Conservation (phyloP, 2,797 vertebrate genomes). For the Botia almorhae region DNA sequence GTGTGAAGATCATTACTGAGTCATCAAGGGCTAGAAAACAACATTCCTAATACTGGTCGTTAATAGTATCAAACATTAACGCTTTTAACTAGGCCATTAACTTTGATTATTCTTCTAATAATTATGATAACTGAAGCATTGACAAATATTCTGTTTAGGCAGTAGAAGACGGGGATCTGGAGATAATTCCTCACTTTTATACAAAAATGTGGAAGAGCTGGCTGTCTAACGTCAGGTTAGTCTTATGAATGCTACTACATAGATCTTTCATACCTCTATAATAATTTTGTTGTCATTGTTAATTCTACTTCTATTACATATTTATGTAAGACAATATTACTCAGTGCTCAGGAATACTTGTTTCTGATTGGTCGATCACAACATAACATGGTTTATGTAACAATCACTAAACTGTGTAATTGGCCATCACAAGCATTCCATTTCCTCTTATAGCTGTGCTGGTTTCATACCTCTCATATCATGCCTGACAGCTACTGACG, state of each 20-base stretch:
- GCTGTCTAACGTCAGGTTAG: slow-evolving; percentile 84
- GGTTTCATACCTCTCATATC: not conserved
- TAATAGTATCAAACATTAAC: not conserved
- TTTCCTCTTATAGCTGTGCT: too few species aligned
- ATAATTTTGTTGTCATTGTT: not conserved
- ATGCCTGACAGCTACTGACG: not conserved
- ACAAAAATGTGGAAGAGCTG: slow-evolving; percentile 88
- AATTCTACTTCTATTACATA: not conserved
- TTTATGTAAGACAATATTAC: not conserved
- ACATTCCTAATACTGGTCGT: slow-evolving; percentile 3
- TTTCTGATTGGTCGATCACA: not conserved
- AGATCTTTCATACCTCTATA: not conserved
- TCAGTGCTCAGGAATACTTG: not conserved
- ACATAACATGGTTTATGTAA: not conserved
- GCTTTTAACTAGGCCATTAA: not conserved
- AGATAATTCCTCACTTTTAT: slow-evolving; percentile 81
- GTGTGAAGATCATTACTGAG: not conserved
- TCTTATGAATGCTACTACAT: not conserved
- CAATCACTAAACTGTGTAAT: not conserved
- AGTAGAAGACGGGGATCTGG: slow-evolving; percentile 78
- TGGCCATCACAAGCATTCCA: too few species aligned
- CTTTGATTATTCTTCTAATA: not conserved
- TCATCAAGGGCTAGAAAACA: slow-evolving; percentile 2
- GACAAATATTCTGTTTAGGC: slow-evolving; percentile 70
- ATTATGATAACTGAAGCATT: not conserved